A percentile compares a stretch with the other conserved stretches of the same genome.
Conservation (phyloP, 2,113 vertebrate species). For the Nesogale talazaci region DNA sequence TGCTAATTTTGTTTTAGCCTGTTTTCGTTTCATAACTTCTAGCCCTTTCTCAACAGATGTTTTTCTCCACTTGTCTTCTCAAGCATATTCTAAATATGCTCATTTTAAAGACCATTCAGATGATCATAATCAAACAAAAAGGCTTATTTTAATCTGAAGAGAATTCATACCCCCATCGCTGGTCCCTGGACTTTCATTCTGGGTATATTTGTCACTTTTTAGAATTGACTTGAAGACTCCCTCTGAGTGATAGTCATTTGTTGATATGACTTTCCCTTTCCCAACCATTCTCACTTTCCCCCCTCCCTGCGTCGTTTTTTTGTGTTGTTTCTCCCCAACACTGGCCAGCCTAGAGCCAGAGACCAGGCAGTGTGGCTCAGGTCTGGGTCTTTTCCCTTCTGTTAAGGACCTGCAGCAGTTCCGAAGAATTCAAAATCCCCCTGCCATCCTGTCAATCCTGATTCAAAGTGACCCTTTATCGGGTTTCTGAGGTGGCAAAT, state of each 20-base stretch:
- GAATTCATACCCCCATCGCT: background rate
- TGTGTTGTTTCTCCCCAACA: background rate
- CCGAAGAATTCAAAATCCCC: background rate
- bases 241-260: background rate
- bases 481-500: no score
- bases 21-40: background rate
- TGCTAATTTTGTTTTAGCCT: background rate
- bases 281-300: background rate
- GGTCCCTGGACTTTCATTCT: conserved; percentile 3
- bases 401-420: background rate
- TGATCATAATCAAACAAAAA: background rate
- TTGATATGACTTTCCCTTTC: background rate
- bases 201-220: background rate
- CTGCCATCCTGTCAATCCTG: no score
- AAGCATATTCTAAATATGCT: background rate
- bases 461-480: no score
- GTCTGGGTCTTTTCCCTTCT: background rate
- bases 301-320: background rate
- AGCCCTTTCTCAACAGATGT: conserved; percentile 10
- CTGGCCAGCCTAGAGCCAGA: background rate
- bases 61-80: background rate
- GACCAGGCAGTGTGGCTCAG: background rate
- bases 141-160: background rate
- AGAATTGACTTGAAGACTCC: background rate
- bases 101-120: background rate